Conservation (phyloP, 2,888 invertebrate species). For the Ceramica pisi region DNA sequence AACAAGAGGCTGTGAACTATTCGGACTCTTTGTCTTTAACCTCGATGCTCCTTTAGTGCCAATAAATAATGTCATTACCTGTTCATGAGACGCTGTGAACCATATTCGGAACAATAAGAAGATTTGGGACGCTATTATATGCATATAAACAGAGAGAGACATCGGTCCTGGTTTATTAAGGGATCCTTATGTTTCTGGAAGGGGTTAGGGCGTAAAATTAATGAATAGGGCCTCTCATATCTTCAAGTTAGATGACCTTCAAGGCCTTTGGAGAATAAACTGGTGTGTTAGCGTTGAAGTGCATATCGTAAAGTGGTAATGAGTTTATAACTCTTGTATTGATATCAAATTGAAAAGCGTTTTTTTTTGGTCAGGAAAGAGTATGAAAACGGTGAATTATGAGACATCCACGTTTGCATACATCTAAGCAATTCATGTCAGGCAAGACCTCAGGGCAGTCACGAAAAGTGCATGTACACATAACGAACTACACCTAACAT, state of each 20-base stretch:
- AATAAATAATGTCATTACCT: slow-evolving; percentile 89
- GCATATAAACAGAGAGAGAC: slow-evolving; percentile 83
- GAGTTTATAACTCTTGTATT: slow-evolving; percentile 11
- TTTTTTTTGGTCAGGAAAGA: no score
- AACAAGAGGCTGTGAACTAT: slow-evolving; percentile 77
- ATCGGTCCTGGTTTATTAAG: slow-evolving; percentile 82
- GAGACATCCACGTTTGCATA: no score
- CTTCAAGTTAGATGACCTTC: slow-evolving; percentile 66
- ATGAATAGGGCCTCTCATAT: slow-evolving; percentile 64
- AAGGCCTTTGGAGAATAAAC: slow-evolving; percentile 57
- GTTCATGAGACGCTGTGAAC: slow-evolving; percentile 81
- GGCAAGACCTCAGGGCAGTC: no score
- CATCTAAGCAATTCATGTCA: background rate
- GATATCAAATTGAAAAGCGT: background rate
- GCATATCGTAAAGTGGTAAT: slow-evolving; percentile 48
- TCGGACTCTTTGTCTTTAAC: slow-evolving; percentile 82
- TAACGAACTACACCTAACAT: background rate
- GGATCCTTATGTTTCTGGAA: slow-evolving; percentile 69
- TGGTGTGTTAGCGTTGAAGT: slow-evolving; percentile 49
- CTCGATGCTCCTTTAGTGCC: slow-evolving; percentile 81
- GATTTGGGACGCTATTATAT: slow-evolving; percentile 85
- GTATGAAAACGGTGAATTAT: no score
- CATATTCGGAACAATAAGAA: slow-evolving; percentile 88
- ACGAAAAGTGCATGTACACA: no score
- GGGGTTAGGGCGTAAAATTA: slow-evolving; percentile 67